A percentile compares a stretch with the other conserved stretches of the same genome.
Evolutionary conservation across 2,113 vertebrate genomes (phyloP).

Genomic region (Eulemur rufifrons): DNA sequence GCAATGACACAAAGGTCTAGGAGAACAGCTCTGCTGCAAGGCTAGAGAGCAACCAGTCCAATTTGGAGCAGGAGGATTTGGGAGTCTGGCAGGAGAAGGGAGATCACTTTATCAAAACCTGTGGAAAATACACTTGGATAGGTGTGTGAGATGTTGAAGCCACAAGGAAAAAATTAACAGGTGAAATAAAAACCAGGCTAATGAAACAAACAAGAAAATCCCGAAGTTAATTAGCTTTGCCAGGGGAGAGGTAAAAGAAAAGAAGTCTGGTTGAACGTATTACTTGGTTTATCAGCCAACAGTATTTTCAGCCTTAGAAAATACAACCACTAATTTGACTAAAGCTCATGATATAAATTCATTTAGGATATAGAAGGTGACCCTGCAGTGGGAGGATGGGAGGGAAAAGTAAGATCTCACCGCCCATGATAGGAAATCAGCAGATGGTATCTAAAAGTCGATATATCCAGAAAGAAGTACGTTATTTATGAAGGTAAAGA

Average conservation of each 20-base stretch:
- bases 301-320: neutral
- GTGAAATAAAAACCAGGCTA: neutral
- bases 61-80: accelerated
- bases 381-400: neutral
- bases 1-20: neutral
- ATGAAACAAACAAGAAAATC: neutral
- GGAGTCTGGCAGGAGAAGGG: neutral
- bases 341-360: accelerated
- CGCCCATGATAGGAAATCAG: neutral
- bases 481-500: neutral
- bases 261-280: neutral
- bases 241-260: neutral
- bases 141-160: neutral
- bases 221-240: neutral
- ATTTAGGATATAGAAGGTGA: neutral
- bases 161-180: neutral
- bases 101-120: neutral
- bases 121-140: neutral
- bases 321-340: neutral
- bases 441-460: neutral
- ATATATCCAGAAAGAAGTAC: neutral
- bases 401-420: neutral
- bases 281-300: neutral
- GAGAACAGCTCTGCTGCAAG: too few species aligned
- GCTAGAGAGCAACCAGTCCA: neutral